phyloP scores from a whole-genome alignment of 2,113 vertebrate genomes.

The Hyaena hyaena region DNA sequence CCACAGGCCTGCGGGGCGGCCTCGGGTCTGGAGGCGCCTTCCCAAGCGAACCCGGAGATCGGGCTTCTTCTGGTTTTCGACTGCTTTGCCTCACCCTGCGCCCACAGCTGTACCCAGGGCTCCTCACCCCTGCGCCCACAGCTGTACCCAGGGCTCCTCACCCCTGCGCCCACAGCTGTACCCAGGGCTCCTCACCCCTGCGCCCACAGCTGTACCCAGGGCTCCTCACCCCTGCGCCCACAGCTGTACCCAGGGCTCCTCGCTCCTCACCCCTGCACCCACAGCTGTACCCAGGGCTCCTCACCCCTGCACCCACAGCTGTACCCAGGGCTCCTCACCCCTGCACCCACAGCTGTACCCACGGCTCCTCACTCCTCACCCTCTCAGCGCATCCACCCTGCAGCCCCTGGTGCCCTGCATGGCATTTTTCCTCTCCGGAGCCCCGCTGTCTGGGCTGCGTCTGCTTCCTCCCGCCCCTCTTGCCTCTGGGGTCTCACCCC shows the following conservation, averaged over 20 bases:
- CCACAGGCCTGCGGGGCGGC: accelerated
- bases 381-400: too few species aligned
- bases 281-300: background rate
- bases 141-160: background rate
- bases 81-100: background rate
- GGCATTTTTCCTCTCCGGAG: background rate
- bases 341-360: background rate
- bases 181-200: background rate
- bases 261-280: background rate
- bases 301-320: background rate
- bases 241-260: background rate
- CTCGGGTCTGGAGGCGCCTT: accelerated
- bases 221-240: background rate
- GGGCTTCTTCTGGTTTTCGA: accelerated
- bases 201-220: too few species aligned
- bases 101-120: background rate
- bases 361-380: too few species aligned
- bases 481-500: background rate
- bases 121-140: too few species aligned
- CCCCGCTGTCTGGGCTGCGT: background rate
- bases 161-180: background rate
- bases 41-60: accelerated
- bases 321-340: too few species aligned
- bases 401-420: background rate
- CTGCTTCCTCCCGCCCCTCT: background rate